These are phyloP conservation scores for Euphydryas editha DNA, from an alignment of 2,888 invertebrate species.

Conservation along the genomic window DNA sequence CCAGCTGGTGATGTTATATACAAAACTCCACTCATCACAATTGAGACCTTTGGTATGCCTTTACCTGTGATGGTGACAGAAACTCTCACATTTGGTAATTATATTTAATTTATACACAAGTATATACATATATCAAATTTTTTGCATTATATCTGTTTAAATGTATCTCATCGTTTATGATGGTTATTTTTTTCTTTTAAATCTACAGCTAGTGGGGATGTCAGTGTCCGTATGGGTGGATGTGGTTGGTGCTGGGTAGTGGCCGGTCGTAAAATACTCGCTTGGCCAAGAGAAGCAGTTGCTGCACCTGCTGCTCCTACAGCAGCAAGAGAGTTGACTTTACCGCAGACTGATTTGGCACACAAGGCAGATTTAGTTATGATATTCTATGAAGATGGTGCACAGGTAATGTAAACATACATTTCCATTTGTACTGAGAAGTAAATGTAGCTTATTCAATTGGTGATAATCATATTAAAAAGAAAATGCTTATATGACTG, in stretches of 20 bases:
- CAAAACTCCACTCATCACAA: conserved; percentile 88
- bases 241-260: conserved; percentile 94
- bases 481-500: no score
- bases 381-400: conserved; percentile 84
- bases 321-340: conserved; percentile 92
- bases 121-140: neutral
- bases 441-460: no score
- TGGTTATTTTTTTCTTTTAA: neutral
- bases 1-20: conserved; percentile 88
- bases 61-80: conserved; percentile 95
- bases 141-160: no score
- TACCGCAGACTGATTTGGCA: conserved; percentile 96
- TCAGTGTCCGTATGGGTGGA: conserved; percentile 86
- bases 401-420: conserved; percentile 55
- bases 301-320: conserved; percentile 57
- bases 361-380: conserved; percentile 94
- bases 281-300: conserved; percentile 89
- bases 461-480: no score
- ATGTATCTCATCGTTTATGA: no score
- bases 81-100: conserved; percentile 91
- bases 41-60: conserved; percentile 92
- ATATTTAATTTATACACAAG: neutral
- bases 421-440: neutral
- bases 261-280: conserved; percentile 91
- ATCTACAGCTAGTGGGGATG: conserved; percentile 75